Base-by-base conservation (phyloP, 2,797 vertebrate genomes). In the Dicrostonyx torquatus region DNA sequence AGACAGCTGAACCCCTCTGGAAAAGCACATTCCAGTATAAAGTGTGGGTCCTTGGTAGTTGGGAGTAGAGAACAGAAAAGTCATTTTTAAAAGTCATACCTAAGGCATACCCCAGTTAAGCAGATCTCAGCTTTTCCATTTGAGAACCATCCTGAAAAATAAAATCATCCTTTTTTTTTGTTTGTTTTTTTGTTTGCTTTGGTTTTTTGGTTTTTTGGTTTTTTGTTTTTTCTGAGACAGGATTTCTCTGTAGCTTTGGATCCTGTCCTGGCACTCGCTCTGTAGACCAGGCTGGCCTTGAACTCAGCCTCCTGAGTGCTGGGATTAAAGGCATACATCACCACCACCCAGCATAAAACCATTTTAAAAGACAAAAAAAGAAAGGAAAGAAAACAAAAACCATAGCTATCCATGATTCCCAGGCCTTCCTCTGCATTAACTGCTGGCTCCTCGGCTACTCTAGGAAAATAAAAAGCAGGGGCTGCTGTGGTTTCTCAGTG, bases 1-100 rank as follows among this genome's bases (percentile, higher is more conserved):
- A 94, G 90, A 77, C 53, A 75, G 86, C 86, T 82, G 86, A 94
- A 85, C 50, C 72, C 53, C 88, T 94, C 75, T 64, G 48, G 77
- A 48, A 93, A 93, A 96, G 88, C 90, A 75, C 91, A 82, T 91
- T 92, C 90, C 87, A 91, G 26, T 53, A 24, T 87, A 53, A 92
- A 97, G 75, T 66, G 53, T 82, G 40, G 43, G 64, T 82, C 73
- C 62, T 78, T 83, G 68, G n/a, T 85, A 86, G 72, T 50, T 90
- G 62, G 58, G 76, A 95, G 50, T 43, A 80, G 60, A 94, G 50
- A 88, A 40, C 55, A 87, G 83, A 95, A 64, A 91, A 90, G 55
- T 85, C 43, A 31, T 82, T 94, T 95, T 76, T 2, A 3, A n/a
- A 77, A 84, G 24, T 72, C 66, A 50, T 24, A 83, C 40, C 50